These are phyloP conservation scores for Ferdinandea cuprea DNA, from an alignment of 2,888 invertebrate species.

Conservation along the genomic window DNA sequence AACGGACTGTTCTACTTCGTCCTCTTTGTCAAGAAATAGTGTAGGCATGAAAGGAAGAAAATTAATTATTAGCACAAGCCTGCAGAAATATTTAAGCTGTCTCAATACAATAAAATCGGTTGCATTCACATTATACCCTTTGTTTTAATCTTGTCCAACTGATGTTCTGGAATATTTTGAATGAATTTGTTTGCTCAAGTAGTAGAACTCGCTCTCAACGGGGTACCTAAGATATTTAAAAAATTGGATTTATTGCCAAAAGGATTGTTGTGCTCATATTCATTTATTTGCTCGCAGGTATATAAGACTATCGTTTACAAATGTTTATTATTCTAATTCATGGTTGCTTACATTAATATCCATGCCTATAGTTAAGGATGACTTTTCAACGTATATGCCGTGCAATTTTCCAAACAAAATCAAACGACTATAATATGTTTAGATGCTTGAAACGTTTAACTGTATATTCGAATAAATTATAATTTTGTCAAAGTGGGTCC, in stretches of 20 bases:
- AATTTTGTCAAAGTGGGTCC: too few relatives aligned
- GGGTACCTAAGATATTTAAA: constrained; percentile 42
- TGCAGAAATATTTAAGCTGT: neutral
- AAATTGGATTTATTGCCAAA: constrained; percentile 6
- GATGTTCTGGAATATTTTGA: constrained; percentile 34
- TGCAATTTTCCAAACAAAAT: too few relatives aligned
- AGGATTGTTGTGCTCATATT: neutral
- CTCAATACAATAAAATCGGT: neutral
- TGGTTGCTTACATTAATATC: neutral
- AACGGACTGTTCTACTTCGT: constrained; percentile 1
- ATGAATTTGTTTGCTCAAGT: constrained; percentile 7
- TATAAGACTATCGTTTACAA: constrained; percentile 25
- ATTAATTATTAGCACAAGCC: constrained; percentile 37
- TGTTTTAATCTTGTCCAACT: constrained; percentile 62
- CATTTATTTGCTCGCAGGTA: constrained; percentile 9
- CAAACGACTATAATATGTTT: too few relatives aligned
- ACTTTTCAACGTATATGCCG: too few relatives aligned
- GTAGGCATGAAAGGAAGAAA: constrained; percentile 1
- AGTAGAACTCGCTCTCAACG: constrained; percentile 21
- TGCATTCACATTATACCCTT: constrained; percentile 24
- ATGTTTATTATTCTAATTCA: constrained; percentile 57
- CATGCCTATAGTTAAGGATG: neutral
- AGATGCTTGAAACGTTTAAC: too few relatives aligned
- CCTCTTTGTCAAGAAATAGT: constrained; percentile 3
- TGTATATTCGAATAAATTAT: too few relatives aligned